Percentiles rank a stretch among this genome's conserved stretches.
Evolutionary conservation across 2,888 invertebrate species (phyloP).

Genomic region (Lypha dubia): DNA sequence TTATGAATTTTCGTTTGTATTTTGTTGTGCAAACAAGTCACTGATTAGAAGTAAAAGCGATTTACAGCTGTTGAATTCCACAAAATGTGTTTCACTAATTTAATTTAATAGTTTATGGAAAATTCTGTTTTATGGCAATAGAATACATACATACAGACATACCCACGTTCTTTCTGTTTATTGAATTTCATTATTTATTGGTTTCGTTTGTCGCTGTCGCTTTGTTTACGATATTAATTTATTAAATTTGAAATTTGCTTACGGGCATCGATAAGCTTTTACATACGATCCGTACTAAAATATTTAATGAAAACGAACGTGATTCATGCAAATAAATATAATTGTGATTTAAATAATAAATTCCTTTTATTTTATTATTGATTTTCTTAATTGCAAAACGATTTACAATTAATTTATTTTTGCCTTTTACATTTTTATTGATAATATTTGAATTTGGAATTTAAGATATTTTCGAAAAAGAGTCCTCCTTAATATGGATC

Average conservation of each 20-base stretch:
- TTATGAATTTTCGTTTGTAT: background rate
- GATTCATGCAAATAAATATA: background rate
- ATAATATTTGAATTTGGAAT: background rate
- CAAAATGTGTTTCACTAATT: background rate
- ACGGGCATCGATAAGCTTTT: background rate
- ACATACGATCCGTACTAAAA: background rate
- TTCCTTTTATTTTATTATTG: background rate
- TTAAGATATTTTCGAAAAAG: background rate
- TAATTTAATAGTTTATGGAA: slow-evolving; percentile 2
- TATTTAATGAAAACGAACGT: background rate
- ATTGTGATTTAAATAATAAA: background rate
- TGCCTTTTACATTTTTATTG: background rate
- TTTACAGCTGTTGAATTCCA: background rate
- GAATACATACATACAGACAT: too few species aligned
- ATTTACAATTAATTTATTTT: background rate
- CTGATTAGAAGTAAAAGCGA: background rate
- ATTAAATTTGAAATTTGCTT: background rate
- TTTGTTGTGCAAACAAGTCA: background rate
- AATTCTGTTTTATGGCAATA: background rate
- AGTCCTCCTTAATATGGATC: background rate
- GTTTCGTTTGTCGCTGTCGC: background rate
- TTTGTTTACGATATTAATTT: background rate
- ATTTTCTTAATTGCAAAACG: background rate
- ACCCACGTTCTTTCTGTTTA: background rate
- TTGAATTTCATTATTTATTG: background rate